These are phyloP conservation scores for Lates japonicus DNA, from an alignment of 2,797 vertebrate species.

Conservation along the genomic window DNA sequence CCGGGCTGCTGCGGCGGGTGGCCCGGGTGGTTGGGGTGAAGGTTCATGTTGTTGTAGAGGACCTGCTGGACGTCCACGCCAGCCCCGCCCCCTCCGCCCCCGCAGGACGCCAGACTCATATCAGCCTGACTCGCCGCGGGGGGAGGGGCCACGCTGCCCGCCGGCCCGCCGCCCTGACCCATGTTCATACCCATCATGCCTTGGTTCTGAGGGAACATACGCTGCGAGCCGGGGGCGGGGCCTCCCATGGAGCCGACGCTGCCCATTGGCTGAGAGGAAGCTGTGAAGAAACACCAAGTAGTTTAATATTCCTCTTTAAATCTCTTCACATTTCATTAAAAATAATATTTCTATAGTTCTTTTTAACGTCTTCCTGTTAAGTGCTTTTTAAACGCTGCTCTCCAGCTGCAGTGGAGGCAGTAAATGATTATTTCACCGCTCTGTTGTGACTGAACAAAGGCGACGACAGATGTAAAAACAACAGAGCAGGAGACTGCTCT, in stretches of 20 bases:
- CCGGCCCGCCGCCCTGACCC: conserved; percentile 85
- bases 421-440: too few species aligned
- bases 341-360: too few species aligned
- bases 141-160: conserved; percentile 75
- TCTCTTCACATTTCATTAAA: too few species aligned
- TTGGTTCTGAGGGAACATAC: conserved; percentile 93
- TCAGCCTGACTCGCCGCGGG: conserved; percentile 88
- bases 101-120: conserved; percentile 88
- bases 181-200: conserved; percentile 91
- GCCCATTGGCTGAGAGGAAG: conserved; percentile 89
- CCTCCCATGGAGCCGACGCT: conserved; percentile 89
- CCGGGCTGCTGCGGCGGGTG: conserved; percentile 58
- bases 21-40: conserved; percentile 84
- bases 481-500: background rate
- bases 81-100: conserved; percentile 67
- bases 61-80: conserved; percentile 90
- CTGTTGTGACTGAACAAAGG: background rate
- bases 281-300: conserved; percentile 77
- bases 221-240: conserved; percentile 88
- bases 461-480: background rate
- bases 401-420: background rate
- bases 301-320: too few species aligned
- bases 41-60: conserved; percentile 89
- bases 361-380: background rate
- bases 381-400: background rate